These are phyloP conservation scores for Polyploca ridens DNA, from an alignment of 2,888 invertebrate species.

Conservation along the genomic window DNA sequence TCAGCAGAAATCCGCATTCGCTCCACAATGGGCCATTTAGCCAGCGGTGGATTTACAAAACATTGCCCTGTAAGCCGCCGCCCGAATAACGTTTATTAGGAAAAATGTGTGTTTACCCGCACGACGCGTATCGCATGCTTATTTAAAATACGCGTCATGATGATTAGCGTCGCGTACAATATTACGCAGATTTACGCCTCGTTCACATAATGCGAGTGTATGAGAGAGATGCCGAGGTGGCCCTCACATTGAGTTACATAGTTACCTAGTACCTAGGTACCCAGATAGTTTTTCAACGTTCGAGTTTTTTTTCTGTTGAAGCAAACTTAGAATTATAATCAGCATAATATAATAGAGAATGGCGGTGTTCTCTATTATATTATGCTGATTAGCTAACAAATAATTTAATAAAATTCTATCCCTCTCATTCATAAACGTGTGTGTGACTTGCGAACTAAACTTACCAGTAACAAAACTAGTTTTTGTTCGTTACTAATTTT, in stretches of 20 bases:
- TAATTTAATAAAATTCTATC: no score
- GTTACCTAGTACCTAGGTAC: no score
- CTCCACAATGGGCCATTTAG: constrained; percentile 75
- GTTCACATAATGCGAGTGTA: constrained; percentile 25
- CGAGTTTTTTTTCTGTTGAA: no score
- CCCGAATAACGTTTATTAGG: constrained; percentile 74
- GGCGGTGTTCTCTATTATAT: background rate
- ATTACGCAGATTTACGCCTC: constrained; percentile 30
- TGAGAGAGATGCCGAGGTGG: background rate
- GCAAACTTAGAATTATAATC: no score
- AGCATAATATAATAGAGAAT: no score
- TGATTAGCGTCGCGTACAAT: constrained; percentile 19
- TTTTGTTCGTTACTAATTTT: no score
- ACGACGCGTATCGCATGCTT: constrained; percentile 51
- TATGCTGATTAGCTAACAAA: no score
- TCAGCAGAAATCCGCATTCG: constrained; percentile 69
- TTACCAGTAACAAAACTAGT: no score
- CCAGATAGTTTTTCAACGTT: no score
- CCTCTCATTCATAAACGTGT: no score
- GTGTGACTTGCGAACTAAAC: no score
- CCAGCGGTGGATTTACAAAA: constrained; percentile 73
- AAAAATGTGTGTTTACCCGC: constrained; percentile 70
- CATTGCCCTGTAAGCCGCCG: constrained; percentile 65
- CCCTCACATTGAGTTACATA: background rate
- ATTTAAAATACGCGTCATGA: constrained; percentile 37